Evolutionary conservation across 1,140 invertebrate genomes (phyloP), one percentile per base, ranked within the genome.

Genomic region (Chionoecetes opilio): DNA sequence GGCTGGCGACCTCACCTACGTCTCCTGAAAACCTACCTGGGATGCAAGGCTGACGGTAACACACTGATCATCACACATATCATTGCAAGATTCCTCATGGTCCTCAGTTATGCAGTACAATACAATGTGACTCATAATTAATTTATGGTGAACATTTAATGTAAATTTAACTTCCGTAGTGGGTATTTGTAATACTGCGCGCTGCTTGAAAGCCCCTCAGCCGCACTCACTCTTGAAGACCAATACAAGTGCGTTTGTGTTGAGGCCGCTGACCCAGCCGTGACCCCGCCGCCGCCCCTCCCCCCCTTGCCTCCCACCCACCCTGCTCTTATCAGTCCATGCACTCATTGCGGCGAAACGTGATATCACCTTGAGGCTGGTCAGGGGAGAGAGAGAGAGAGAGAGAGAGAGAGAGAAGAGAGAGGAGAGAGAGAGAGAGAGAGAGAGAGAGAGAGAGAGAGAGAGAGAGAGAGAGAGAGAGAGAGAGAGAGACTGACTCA

Each of bases 341-440:
- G 5, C 63, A n/a, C n/a, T 75, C 63, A 75, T 75, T 75, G 5
- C n/a, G n/a, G 6, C n/a, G 63, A 75, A 75, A 75, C 63, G 63
- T 75, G 63, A 75, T 21, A 75, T 21, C 63, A 8, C 63, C 63
- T 75, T 26, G n/a, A 75, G 63, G 63, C 6, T 75, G 63, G 63
- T 75, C 63, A n/a, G 6, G 63, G n/a, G 63, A 75, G 63, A 75
- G 63, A 75, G 63, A 75, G 63, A 75, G 63, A 75, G 63, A n/a
- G 21, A n/a, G 21, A n/a, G 21, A n/a, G 31, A 34, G 31, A 34
- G 32, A 37, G 85, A 38, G 85, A 38, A 26, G n/a, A 32, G 21
- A 32, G 34, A 32, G 34, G 85, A 87, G 85, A 38, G 37, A 38
- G 32, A 38, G 32, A 87, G 37, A 37, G 85, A 87, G 85, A 38